Conservation (phyloP, 2,797 vertebrate species). For the Phataginus tricuspis region DNA sequence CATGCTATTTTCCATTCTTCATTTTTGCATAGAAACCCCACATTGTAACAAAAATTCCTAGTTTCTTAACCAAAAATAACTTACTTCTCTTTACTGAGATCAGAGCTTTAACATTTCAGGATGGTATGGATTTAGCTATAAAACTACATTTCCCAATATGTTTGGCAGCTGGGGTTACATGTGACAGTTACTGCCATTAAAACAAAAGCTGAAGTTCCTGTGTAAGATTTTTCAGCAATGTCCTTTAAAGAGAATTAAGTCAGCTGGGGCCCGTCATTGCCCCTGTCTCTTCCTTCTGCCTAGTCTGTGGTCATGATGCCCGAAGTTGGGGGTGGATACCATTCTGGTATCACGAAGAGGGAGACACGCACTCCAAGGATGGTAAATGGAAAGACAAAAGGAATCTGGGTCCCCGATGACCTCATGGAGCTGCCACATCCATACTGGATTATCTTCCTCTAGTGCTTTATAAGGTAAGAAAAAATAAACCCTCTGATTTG, state of each 20-base stretch:
- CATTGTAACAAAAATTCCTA: not conserved
- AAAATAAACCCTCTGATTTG: not conserved
- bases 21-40: not conserved
- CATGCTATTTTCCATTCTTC: not conserved
- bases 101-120: not conserved
- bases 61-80: not conserved
- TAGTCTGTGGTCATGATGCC: not conserved
- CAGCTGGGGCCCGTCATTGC: not conserved
- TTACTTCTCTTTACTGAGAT: not conserved
- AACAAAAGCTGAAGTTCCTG: not conserved
- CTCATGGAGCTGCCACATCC: not conserved
- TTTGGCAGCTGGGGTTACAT: not conserved
- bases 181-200: not conserved
- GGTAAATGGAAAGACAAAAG: not conserved
- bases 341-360: not conserved
- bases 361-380: not conserved
- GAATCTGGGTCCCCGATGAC: not conserved
- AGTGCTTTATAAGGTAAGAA: not conserved
- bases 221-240: not conserved
- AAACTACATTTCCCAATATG: constrained; percentile 3
- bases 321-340: not conserved
- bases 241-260: constrained; percentile 21
- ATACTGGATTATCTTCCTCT: not conserved
- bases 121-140: not conserved
- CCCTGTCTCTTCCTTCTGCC: not conserved